These are phyloP conservation scores for Acrossocheilus fasciatus DNA, from an alignment of 2,797 vertebrate species.

Conservation along the genomic window DNA sequence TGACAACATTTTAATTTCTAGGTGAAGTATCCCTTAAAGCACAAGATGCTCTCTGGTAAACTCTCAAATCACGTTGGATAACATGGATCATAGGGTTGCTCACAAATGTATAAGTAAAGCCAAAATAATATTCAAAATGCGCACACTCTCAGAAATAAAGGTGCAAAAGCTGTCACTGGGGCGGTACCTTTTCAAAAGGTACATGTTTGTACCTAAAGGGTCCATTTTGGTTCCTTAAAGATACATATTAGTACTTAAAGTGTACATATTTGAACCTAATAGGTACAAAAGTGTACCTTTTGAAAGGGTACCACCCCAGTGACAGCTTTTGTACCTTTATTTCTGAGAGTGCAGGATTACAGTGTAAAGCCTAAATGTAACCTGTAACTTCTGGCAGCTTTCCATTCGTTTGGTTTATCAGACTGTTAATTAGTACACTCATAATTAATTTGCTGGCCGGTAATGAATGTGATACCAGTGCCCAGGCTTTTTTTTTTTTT, in stretches of 20 bases:
- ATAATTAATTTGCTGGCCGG: constrained; percentile 35
- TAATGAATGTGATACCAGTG: constrained; percentile 30
- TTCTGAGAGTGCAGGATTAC: neutral
- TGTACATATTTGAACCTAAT: too few relatives aligned
- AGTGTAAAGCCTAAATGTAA: constrained; percentile 15
- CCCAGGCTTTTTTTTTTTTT: neutral
- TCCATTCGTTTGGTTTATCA: neutral
- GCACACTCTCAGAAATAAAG: too few relatives aligned
- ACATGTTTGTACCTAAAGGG: too few relatives aligned
- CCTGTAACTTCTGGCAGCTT: constrained; percentile 19
- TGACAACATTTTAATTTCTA: neutral
- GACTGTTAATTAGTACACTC: constrained; percentile 27
- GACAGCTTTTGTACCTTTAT: too few relatives aligned
- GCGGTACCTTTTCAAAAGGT: too few relatives aligned
- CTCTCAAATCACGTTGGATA: neutral
- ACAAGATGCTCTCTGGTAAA: neutral
- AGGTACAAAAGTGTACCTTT: too few relatives aligned
- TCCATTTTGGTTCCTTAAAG: too few relatives aligned
- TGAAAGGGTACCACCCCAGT: too few relatives aligned
- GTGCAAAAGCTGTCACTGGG: too few relatives aligned
- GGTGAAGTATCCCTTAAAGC: neutral
- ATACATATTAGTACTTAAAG: too few relatives aligned
- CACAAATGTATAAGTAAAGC: neutral
- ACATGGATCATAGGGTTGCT: neutral
- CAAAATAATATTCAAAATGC: constrained; percentile 1